Evolutionary conservation across 1,140 invertebrate species (phyloP).

Genomic region (Drosophila rufa): DNA sequence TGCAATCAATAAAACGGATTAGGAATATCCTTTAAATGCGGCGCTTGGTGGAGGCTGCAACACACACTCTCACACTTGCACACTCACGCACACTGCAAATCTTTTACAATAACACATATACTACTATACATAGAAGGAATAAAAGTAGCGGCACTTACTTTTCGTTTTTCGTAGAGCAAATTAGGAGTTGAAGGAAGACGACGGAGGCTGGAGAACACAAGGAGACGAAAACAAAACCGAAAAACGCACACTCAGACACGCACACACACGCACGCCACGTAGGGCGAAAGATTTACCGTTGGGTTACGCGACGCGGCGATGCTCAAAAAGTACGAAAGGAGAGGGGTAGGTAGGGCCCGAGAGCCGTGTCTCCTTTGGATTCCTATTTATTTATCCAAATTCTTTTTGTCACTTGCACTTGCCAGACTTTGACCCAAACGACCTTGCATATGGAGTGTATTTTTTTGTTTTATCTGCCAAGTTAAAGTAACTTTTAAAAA

Average conservation of each 20-base stretch:
- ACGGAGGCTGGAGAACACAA: slow-evolving; percentile 10
- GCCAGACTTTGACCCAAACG: slow-evolving; percentile 40
- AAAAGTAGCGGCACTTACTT: slow-evolving; percentile 56
- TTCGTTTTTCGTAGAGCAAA: slow-evolving; percentile 30
- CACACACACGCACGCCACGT: slow-evolving; percentile 31
- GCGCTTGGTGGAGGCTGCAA: slow-evolving; percentile 62
- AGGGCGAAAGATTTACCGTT: slow-evolving; percentile 51
- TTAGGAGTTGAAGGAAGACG: slow-evolving; percentile 20
- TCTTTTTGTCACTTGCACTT: slow-evolving; percentile 49
- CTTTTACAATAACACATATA: slow-evolving; percentile 64
- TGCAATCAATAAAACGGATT: slow-evolving; percentile 84
- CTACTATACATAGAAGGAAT: slow-evolving; percentile 14
- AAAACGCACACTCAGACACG: slow-evolving; percentile 48
- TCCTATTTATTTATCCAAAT: slow-evolving; percentile 29
- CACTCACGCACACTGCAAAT: slow-evolving; percentile 40
- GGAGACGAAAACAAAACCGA: slow-evolving; percentile 31
- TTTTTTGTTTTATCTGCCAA: not conserved
- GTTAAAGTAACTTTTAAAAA: not conserved
- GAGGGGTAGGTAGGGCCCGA: not conserved
- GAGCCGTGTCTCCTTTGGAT: slow-evolving; percentile 17
- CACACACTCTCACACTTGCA: slow-evolving; percentile 14
- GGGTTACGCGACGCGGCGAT: slow-evolving; percentile 29
- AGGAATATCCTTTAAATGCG: slow-evolving; percentile 82
- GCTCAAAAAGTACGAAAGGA: slow-evolving; percentile 10
- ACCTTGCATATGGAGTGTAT: slow-evolving; percentile 19